Base-by-base conservation (phyloP, 2,888 invertebrate genomes). In the Cryptocheilus praepositus region DNA sequence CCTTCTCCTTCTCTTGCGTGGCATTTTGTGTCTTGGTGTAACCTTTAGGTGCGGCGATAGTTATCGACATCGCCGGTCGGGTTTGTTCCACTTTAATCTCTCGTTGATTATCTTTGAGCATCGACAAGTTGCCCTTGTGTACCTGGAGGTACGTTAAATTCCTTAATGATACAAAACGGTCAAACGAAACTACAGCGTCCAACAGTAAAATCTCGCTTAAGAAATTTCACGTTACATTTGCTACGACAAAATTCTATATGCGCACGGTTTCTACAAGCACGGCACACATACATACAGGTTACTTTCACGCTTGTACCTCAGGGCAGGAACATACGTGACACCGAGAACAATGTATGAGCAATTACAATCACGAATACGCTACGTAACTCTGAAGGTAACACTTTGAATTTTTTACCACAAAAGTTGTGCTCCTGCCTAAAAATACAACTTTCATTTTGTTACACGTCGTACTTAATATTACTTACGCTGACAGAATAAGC, bases 91-190 rank as follows among this genome's bases (percentile, higher is more conserved):
- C 64, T 79, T 86, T 86, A 58, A 86, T 82, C 61, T 83, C 84
- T 71, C 81, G 84, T 61, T 87, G 87, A 68, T 81, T 86, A 62
- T 87, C 86, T 83, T 87, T 88, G 64, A 88, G 78, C 55, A 77
- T 81, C 36, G 83, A 70, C 79, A 88, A 82, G 80, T 88, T 89
- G 71, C 88, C 88, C 73, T 85, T 88, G 85, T 88, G 87, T 78
- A 88, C 86, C 88, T 88, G 71, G 67, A 81, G 81, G 83, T 81
- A 80, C 81, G 74, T 72, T 74, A 85, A 83, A 75, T 76, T 79
- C 71, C 77, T 80, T 79, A 83, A 69, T 84, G 67, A 66, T 54
- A 58, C 68, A 63, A 75, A 68, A 56, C 49, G 63, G 64, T 61
- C 64, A 53, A 71, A 61, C 43, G 15, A 36, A 70, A 46, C 60